Evolutionary conservation across 2,797 vertebrate species (phyloP).

Genomic region (Anolis apletophallus): DNA sequence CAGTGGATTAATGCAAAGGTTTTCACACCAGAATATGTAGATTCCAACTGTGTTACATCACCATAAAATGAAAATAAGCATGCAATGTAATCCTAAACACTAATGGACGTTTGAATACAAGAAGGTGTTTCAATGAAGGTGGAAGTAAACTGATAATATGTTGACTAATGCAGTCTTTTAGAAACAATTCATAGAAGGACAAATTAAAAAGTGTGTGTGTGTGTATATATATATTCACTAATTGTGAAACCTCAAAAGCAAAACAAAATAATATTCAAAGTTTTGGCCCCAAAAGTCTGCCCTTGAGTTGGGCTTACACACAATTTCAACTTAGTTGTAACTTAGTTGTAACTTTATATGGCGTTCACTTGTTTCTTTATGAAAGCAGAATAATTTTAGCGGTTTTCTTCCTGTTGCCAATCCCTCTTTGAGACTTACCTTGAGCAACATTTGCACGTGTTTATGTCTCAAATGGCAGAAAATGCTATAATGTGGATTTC

Average conservation of each 20-base stretch:
- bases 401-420: too few species aligned
- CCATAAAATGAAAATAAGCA: conserved; percentile 60
- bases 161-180: background rate
- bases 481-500: too few species aligned
- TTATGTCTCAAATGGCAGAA: too few species aligned
- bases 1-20: conserved; percentile 52
- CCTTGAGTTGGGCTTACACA: too few species aligned
- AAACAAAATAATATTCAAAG: too few species aligned
- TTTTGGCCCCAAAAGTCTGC: too few species aligned
- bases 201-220: background rate
- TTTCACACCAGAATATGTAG: conserved; percentile 60
- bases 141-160: conserved; percentile 26
- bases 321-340: too few species aligned
- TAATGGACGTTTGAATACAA: conserved; percentile 58
- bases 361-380: too few species aligned
- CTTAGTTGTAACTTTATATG: too few species aligned
- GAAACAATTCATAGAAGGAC: background rate
- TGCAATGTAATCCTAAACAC: conserved; percentile 54
- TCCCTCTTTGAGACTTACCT: too few species aligned
- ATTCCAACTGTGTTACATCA: conserved; percentile 71
- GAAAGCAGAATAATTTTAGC: too few species aligned
- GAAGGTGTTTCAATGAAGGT: conserved; percentile 4
- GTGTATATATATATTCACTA: background rate
- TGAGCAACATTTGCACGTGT: too few species aligned
- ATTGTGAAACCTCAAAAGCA: background rate